Percentiles rank a stretch among this genome's conserved stretches.
These are phyloP conservation scores for Ophonus ardosiacus DNA, from an alignment of 2,888 invertebrate genomes.

Conservation along the genomic window DNA sequence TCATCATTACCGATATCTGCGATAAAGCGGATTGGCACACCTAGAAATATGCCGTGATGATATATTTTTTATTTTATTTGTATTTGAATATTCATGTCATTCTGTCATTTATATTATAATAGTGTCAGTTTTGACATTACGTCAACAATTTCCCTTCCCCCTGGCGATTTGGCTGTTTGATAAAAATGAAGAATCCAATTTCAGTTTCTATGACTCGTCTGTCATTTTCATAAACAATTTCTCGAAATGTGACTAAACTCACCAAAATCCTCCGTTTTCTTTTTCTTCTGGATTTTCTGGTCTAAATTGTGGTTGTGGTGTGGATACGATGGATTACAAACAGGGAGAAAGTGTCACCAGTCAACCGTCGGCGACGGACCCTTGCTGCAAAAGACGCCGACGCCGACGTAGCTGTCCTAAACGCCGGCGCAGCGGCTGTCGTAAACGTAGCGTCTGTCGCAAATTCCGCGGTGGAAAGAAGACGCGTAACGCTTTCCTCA, in stretches of 20 bases:
- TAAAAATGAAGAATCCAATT: background rate
- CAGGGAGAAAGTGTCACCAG: background rate
- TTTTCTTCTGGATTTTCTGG: background rate
- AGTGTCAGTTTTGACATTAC: too few species aligned
- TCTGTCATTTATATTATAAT: too few species aligned
- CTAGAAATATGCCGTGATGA: too few species aligned
- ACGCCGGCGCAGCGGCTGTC: background rate
- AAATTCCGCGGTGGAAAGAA: conserved; percentile 6
- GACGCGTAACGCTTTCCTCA: background rate
- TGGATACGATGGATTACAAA: background rate
- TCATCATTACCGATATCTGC: too few species aligned
- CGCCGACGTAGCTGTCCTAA: background rate
- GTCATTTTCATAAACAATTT: background rate
- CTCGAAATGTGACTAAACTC: background rate
- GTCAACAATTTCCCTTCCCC: too few species aligned
- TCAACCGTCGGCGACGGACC: background rate
- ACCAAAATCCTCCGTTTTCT: background rate
- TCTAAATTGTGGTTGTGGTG: background rate
- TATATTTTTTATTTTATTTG: too few species aligned
- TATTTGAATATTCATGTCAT: too few species aligned
- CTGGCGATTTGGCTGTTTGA: background rate
- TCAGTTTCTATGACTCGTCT: background rate
- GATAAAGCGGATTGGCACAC: too few species aligned
- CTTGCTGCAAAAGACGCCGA: background rate
- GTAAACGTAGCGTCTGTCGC: background rate